Evolutionary conservation across 1,140 invertebrate species (phyloP), one percentile per base, ranked within the genome.

Genomic region (Platyura marginata): DNA sequence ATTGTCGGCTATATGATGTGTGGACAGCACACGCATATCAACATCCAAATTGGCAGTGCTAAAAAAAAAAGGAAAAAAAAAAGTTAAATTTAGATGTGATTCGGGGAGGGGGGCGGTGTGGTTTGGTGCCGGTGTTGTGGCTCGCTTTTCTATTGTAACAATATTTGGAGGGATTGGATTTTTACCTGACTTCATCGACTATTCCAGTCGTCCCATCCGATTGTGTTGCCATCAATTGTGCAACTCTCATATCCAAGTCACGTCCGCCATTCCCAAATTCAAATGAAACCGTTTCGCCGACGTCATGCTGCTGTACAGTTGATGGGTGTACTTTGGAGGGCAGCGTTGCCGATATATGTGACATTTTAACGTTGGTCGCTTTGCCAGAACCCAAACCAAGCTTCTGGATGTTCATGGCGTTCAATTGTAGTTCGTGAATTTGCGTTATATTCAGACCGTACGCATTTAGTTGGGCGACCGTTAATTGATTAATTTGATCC

Each of bases 351-450:
- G n/a, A n/a, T n/a, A n/a, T n/a, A n/a, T n/a, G n/a, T n/a, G n/a
- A n/a, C n/a, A n/a, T n/a, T n/a, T n/a, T n/a, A n/a, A n/a, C n/a
- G n/a, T n/a, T n/a, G n/a, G n/a, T n/a, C n/a, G n/a, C 38, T 40
- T 21, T 40, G 37, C 23, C 43, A 9, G 23, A 29, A 2, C 19
- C n/a, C 9, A 67, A 57, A 41, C 65, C 65, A 49, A 67, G 54
- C 52, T 67, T 68, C 53, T 68, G 65, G 47, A 68, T 67, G 48
- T 58, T 68, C 59, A 38, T 63, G 10, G 68, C 69, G 53, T 68
- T 71, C 23, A 69, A 54, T 52, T 73, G 71, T 44, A 73, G 71
- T 54, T 72, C 69, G 22, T 67, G 69, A 19, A 72, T 69, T 54
- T 72, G 69, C 49, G 62, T 62, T 40, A 71, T 52, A 3, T 67